phyloP scores from a whole-genome alignment of 1,140 invertebrate genomes.

The Drosophila melanica region DNA sequence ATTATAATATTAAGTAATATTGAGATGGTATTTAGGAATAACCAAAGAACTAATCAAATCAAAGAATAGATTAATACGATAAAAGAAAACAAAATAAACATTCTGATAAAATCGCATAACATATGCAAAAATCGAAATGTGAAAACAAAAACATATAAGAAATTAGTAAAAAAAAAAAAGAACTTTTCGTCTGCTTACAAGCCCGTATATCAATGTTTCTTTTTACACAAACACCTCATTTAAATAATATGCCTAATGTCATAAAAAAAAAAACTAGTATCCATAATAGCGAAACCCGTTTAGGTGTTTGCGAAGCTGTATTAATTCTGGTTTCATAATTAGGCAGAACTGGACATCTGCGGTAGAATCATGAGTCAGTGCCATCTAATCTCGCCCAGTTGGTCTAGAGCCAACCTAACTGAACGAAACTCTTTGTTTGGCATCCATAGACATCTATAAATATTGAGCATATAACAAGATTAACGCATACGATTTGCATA shows the following conservation, averaged over 20 bases:
- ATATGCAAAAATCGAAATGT: conserved; percentile 13
- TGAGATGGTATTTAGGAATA: too few species aligned
- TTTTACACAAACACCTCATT: conserved; percentile 10
- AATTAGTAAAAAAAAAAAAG: background rate
- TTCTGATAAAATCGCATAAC: conserved; percentile 18
- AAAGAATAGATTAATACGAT: background rate
- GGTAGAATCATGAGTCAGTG: conserved; percentile 21
- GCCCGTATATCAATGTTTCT: conserved; percentile 1
- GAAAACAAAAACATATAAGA: conserved; percentile 1
- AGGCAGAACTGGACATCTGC: conserved; percentile 1
- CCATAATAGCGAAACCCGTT: conserved; percentile 23
- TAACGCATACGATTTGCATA: conserved; percentile 27
- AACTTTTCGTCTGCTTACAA: conserved; percentile 14
- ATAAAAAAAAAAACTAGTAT: conserved; percentile 7
- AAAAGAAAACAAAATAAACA: conserved; percentile 1
- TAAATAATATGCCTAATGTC: conserved; percentile 17
- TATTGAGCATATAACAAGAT: conserved; percentile 7
- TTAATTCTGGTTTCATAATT: conserved; percentile 14
- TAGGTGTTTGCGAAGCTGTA: background rate
- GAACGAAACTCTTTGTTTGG: conserved; percentile 26
- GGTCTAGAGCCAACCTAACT: background rate
- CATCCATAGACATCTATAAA: conserved; percentile 4
- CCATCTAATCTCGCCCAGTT: background rate
- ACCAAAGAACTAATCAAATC: too few species aligned
- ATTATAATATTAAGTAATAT: background rate